A percentile compares a stretch with the other conserved stretches of the same genome.
Evolutionary conservation across 2,888 invertebrate species (phyloP).

Genomic region (Arge pagana): DNA sequence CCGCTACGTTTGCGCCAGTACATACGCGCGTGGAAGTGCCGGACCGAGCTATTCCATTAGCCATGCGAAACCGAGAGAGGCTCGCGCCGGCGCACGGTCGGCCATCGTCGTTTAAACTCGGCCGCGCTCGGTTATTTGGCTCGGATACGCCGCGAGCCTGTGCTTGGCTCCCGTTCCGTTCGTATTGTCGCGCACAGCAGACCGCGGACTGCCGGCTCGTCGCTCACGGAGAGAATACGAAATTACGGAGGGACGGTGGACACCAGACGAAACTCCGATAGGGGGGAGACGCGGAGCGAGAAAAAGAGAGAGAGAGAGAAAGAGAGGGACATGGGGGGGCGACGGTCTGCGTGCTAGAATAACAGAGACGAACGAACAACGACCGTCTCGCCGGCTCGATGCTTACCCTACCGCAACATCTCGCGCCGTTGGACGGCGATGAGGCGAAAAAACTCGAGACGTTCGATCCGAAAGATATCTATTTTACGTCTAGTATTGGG

Average conservation of each 20-base stretch:
- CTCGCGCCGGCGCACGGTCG: constrained; percentile 22
- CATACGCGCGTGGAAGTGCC: constrained; percentile 9
- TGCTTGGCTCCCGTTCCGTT: not conserved
- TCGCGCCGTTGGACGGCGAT: no score
- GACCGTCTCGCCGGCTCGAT: constrained; percentile 11
- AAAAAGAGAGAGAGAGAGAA: constrained; percentile 19
- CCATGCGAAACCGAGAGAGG: constrained; percentile 66
- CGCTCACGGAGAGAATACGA: constrained; percentile 4
- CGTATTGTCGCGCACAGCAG: not conserved
- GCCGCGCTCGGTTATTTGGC: constrained; percentile 13
- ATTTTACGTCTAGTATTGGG: constrained; percentile 8
- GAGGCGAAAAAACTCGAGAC: no score
- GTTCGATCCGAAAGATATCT: constrained; percentile 1
- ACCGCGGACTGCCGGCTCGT: constrained; percentile 13
- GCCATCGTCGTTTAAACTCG: constrained; percentile 18
- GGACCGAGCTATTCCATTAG: constrained; percentile 43
- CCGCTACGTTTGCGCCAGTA: constrained; percentile 41
- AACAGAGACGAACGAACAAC: no score
- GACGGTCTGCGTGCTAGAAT: no score
- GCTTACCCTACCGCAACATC: constrained; percentile 21
- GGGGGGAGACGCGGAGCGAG: constrained; percentile 29
- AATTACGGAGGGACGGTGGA: no score
- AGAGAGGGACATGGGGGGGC: not conserved
- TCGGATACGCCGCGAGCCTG: constrained; percentile 19
- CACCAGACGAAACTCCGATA: no score